Conservation (phyloP, 2,797 vertebrate genomes). For the Acanthurus tractus region DNA sequence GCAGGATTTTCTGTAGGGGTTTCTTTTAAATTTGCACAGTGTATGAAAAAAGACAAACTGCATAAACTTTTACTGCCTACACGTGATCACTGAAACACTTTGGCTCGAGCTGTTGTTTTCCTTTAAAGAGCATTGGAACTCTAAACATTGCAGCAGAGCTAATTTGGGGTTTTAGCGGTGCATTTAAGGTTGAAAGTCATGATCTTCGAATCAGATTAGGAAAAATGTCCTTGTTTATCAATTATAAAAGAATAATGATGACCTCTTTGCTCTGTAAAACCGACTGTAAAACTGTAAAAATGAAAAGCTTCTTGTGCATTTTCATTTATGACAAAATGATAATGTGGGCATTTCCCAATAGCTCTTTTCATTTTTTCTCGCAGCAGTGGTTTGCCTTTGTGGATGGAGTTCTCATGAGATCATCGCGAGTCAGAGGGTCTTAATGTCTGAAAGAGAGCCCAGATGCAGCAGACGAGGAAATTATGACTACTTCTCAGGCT, state of each 20-base stretch:
- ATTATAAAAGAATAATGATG: too few species aligned
- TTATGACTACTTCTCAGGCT: slow-evolving; percentile 60
- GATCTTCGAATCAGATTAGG: too few species aligned
- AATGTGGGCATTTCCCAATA: slow-evolving; percentile 15
- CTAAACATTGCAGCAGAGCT: background rate
- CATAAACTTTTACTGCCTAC: background rate
- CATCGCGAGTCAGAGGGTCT: slow-evolving; percentile 45
- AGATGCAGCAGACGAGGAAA: slow-evolving; percentile 45
- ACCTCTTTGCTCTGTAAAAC: too few species aligned
- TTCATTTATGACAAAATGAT: background rate
- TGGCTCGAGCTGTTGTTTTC: background rate
- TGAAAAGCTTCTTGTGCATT: background rate
- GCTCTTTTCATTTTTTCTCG: background rate
- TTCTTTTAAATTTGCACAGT: background rate
- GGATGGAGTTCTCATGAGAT: slow-evolving; percentile 40
- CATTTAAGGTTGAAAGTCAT: too few species aligned
- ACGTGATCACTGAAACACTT: background rate
- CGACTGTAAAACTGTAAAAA: background rate
- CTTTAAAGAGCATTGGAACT: background rate
- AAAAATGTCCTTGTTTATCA: too few species aligned
- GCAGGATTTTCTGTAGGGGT: background rate
- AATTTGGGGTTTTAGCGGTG: background rate
- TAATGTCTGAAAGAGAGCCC: slow-evolving; percentile 40
- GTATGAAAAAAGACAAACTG: background rate
- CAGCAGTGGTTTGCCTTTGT: background rate